phyloP scores from a whole-genome alignment of 2,888 invertebrate species.

The Slavum lentiscoides region DNA sequence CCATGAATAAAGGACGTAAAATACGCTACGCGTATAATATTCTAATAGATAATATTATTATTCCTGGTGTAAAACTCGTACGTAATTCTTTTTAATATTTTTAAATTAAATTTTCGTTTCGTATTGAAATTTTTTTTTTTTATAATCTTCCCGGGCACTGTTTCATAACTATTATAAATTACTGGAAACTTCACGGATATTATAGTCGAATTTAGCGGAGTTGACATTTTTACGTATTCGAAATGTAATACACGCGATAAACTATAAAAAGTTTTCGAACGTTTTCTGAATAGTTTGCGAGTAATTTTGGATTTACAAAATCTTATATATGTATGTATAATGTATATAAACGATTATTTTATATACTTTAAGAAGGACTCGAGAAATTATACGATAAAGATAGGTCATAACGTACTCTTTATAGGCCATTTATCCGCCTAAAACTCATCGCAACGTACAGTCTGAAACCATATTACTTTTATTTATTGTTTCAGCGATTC shows the following conservation, averaged over 20 bases:
- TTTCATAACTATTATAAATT: too few relatives aligned
- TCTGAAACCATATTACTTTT: constrained; percentile 46
- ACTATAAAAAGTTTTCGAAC: not conserved
- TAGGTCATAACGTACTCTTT: constrained; percentile 41
- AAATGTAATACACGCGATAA: constrained; percentile 19
- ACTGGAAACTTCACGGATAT: too few relatives aligned
- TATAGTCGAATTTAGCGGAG: too few relatives aligned
- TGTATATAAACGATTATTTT: constrained; percentile 32
- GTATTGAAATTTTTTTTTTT: too few relatives aligned
- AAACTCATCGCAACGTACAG: constrained; percentile 35
- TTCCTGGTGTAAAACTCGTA: too few relatives aligned
- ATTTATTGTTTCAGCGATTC: constrained; percentile 44
- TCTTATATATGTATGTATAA: too few relatives aligned
- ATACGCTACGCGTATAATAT: too few relatives aligned
- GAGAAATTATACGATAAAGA: constrained; percentile 42
- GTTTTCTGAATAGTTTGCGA: constrained; percentile 1
- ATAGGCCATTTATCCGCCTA: constrained; percentile 44
- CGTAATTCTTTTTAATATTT: too few relatives aligned
- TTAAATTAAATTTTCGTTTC: too few relatives aligned
- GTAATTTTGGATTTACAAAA: constrained; percentile 28
- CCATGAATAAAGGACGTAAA: too few relatives aligned
- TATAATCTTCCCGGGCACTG: too few relatives aligned
- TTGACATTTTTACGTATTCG: not conserved
- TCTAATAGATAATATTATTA: too few relatives aligned
- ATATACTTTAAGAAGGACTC: constrained; percentile 29